Conservation (phyloP, 2,113 vertebrate genomes). For the Lathamus discolor region DNA sequence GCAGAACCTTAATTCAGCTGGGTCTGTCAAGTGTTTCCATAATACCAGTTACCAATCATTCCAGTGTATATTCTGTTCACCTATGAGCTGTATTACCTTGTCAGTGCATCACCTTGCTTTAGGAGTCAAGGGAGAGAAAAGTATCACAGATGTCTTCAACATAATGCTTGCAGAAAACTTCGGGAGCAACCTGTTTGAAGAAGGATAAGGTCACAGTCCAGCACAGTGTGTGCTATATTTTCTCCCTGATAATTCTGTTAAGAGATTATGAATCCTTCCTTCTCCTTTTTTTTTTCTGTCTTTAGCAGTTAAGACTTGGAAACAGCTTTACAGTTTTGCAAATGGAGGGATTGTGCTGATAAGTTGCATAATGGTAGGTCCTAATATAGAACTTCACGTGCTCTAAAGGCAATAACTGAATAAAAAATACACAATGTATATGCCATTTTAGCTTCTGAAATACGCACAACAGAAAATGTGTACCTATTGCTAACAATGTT, state of each 20-base stretch:
- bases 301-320: neutral
- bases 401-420: neutral
- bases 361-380: neutral
- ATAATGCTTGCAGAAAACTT: neutral
- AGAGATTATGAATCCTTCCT: neutral
- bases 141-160: neutral
- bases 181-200: neutral
- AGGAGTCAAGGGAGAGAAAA: neutral
- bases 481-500: neutral
- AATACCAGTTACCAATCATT: neutral
- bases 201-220: neutral
- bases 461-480: neutral
- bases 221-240: neutral
- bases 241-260: neutral
- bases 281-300: neutral
- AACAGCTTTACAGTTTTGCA: neutral
- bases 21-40: neutral
- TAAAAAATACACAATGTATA: neutral
- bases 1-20: neutral
- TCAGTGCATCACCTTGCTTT: neutral
- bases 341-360: neutral
- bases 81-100: neutral
- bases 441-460: neutral
- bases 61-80: neutral
- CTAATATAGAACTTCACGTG: neutral